These are phyloP conservation scores for Pterophyllum scalare DNA, from an alignment of 2,113 vertebrate species.

Conservation along the genomic window DNA sequence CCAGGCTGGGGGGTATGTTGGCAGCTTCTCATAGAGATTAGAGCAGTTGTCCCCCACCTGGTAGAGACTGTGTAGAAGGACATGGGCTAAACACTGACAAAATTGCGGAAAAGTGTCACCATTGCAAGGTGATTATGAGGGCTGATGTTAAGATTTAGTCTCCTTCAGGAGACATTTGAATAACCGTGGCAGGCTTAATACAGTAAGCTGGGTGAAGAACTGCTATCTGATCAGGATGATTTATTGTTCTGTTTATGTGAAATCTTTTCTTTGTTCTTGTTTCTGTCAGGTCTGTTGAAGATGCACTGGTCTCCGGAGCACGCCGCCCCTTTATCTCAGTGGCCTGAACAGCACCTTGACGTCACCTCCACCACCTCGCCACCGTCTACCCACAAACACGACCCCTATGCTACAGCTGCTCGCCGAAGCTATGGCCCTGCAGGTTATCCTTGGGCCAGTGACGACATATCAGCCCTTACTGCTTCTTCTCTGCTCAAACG, in stretches of 20 bases:
- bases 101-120: slow-evolving; percentile 40
- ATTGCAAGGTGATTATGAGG: slow-evolving; percentile 30
- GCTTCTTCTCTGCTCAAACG: slow-evolving; percentile 96
- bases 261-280: slow-evolving; percentile 22
- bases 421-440: slow-evolving; percentile 85
- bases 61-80: slow-evolving; percentile 30
- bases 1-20: slow-evolving; percentile 69
- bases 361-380: slow-evolving; percentile 95
- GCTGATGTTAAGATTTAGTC: slow-evolving; percentile 3
- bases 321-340: slow-evolving; percentile 93
- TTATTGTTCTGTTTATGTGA: neutral
- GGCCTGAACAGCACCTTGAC: slow-evolving; percentile 97
- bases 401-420: slow-evolving; percentile 83
- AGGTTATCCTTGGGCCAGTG: slow-evolving; percentile 94
- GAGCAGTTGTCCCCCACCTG: slow-evolving; percentile 44
- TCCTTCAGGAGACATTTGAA: neutral
- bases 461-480: slow-evolving; percentile 94
- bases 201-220: neutral
- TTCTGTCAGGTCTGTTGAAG: slow-evolving; percentile 85
- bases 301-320: slow-evolving; percentile 99
- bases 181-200: neutral
- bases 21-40: slow-evolving; percentile 64
- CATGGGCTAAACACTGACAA: slow-evolving; percentile 42
- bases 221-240: neutral
- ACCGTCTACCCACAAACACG: slow-evolving; percentile 89